phyloP scores from a whole-genome alignment of 2,797 vertebrate species.

The Erithacus rubecula region DNA sequence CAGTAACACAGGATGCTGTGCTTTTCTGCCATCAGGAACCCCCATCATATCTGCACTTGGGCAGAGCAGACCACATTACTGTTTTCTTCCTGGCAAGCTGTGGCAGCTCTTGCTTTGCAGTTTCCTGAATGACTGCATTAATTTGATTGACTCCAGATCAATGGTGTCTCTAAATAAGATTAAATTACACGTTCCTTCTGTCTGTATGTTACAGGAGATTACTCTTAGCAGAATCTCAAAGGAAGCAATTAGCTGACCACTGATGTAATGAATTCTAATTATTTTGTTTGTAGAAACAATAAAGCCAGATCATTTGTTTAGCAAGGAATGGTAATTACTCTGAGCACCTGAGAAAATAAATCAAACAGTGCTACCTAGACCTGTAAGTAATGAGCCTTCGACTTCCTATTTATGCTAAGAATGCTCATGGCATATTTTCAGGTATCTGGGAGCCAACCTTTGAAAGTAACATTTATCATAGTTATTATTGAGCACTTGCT shows the following conservation, averaged over 20 bases:
- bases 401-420: constrained; percentile 42
- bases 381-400: constrained; percentile 52
- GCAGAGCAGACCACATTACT: not conserved
- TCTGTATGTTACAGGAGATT: constrained; percentile 16
- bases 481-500: constrained; percentile 49
- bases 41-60: not conserved
- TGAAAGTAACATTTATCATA: constrained; percentile 51
- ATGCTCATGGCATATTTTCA: constrained; percentile 14
- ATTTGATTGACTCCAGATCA: constrained; percentile 21
- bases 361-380: not conserved
- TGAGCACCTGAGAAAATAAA: constrained; percentile 32
- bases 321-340: constrained; percentile 38
- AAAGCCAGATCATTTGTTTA: constrained; percentile 27
- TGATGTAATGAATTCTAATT: constrained; percentile 72
- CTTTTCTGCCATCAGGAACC: not conserved
- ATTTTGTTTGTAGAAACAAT: constrained; percentile 73
- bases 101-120: not conserved
- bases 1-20: not conserved
- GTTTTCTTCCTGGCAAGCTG: not conserved
- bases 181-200: not conserved
- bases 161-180: constrained; percentile 27
- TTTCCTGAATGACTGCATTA: constrained; percentile 3
- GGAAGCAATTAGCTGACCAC: constrained; percentile 58
- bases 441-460: constrained; percentile 45
- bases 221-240: constrained; percentile 47